These are phyloP conservation scores for Aplodontia rufa DNA, from an alignment of 2,113 vertebrate species.

Conservation along the genomic window DNA sequence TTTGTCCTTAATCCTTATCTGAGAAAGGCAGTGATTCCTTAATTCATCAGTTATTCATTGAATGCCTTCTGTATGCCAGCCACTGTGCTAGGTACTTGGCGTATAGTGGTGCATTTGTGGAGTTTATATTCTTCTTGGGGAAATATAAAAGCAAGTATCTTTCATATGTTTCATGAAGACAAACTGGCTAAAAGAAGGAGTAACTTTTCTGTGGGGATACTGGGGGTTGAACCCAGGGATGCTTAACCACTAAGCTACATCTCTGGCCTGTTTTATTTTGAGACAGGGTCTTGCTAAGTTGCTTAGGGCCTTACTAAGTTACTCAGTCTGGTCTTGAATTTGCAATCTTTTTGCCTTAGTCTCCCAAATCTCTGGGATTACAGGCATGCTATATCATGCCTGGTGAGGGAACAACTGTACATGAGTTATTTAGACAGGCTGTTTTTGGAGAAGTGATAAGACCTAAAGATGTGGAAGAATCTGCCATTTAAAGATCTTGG, in stretches of 20 bases:
- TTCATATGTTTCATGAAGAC: not conserved
- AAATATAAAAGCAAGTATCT: not conserved
- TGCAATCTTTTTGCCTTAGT: not conserved
- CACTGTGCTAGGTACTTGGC: not conserved
- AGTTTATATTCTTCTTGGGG: not conserved
- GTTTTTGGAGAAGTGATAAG: not conserved
- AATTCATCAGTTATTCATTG: not conserved
- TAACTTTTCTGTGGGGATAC: not conserved
- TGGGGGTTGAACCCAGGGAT: not conserved
- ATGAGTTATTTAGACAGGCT: not conserved
- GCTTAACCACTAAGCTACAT: not conserved
- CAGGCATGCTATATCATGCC: not conserved
- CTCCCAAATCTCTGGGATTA: not conserved
- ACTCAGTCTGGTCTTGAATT: too few relatives aligned
- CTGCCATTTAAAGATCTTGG: not conserved
- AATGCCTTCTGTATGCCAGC: not conserved
- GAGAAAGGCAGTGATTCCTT: constrained; percentile 5
- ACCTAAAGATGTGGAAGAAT: not conserved
- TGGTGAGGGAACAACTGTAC: not conserved
- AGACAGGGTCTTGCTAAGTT: too few relatives aligned
- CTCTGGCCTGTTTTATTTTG: not conserved
- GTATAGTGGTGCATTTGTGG: not conserved
- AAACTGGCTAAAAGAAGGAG: not conserved
- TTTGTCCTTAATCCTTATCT: not conserved
- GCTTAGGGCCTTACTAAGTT: too few relatives aligned